Evolutionary conservation across 1,140 invertebrate genomes (phyloP), one percentile per base, ranked within the genome.

Genomic region (Phenacoccus solenopsis): DNA sequence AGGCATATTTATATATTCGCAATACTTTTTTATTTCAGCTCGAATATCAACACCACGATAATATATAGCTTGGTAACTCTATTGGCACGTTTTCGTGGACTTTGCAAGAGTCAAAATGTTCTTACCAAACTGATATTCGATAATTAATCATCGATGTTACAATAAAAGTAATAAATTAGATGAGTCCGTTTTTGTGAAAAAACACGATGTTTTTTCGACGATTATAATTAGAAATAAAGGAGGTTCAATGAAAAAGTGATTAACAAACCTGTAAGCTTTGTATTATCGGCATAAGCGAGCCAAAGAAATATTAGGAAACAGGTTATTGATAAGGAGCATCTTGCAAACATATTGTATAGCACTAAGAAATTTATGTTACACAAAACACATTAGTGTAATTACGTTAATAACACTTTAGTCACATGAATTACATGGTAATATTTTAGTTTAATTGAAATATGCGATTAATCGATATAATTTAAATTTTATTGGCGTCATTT

Each of bases 281-380:
- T 3, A 27, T 25, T 24, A 64, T 27, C 13, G 22, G 25, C 25
- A 24, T 25, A 4, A 24, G 25, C 9, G 3, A 64, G 16, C 7
- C 20, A 13, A 16, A 64, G 59, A 64, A 64, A n/a, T 49, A 64
- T 5, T 27, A 64, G 13, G 25, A 64, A 64, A 64, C 25, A 64
- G 22, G 21, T 24, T 49, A 64, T 64, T 64, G 59, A 64, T 64
- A 64, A 64, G 59, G 22, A 64, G 25, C 59, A 64, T 64, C 59
- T 64, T 64, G 25, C 22, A 20, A 64, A 25, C 59, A 64, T 64
- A 64, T 64, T 64, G 25, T 24, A 64, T 16, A 1, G 59, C 9
- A n/a, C n/a, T n/a, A n/a, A 64, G 21, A 59, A 64, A 64, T 4
- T 25, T 1, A 10, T 25, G 25, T 9, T 5, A 3, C 22, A 64